Conservation (phyloP, 2,888 invertebrate genomes). For the Drosophila vallismaia region DNA sequence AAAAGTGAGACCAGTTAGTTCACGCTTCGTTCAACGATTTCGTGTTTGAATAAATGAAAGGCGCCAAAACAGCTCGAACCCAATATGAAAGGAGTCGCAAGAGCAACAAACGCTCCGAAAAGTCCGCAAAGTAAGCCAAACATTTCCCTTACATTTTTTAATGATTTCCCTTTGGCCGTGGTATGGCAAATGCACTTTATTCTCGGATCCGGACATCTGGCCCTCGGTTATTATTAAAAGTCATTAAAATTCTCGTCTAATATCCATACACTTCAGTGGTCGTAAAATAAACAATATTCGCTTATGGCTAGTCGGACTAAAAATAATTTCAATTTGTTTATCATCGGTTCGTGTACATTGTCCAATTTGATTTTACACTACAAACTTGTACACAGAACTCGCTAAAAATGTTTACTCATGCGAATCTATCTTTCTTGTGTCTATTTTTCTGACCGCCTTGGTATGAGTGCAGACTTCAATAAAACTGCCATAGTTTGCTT, state of each 20-base stretch:
- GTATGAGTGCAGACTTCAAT: slow-evolving; percentile 40
- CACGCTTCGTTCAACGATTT: not conserved
- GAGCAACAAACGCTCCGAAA: slow-evolving; percentile 75
- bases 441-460: slow-evolving; percentile 11
- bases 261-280: slow-evolving; percentile 63
- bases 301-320: slow-evolving; percentile 38
- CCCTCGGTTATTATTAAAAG: slow-evolving; percentile 62
- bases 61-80: slow-evolving; percentile 68
- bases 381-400: slow-evolving; percentile 27
- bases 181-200: slow-evolving; percentile 17
- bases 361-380: slow-evolving; percentile 55
- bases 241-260: slow-evolving; percentile 60
- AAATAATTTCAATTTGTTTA: slow-evolving; percentile 63
- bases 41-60: slow-evolving; percentile 71
- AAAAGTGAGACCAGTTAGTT: slow-evolving; percentile 17
- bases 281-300: slow-evolving; percentile 68
- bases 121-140: slow-evolving; percentile 71
- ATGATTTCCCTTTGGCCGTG: not conserved
- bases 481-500: slow-evolving; percentile 60
- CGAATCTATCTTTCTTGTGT: slow-evolving; percentile 27
- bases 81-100: slow-evolving; percentile 78
- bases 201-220: slow-evolving; percentile 57
- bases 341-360: slow-evolving; percentile 56
- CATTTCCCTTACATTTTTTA: slow-evolving; percentile 1
- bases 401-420: slow-evolving; percentile 47